Evolutionary conservation across 92 coral and sea anemone genomes (phyloP).

Genomic region (Zoanthus sansibaricus): DNA sequence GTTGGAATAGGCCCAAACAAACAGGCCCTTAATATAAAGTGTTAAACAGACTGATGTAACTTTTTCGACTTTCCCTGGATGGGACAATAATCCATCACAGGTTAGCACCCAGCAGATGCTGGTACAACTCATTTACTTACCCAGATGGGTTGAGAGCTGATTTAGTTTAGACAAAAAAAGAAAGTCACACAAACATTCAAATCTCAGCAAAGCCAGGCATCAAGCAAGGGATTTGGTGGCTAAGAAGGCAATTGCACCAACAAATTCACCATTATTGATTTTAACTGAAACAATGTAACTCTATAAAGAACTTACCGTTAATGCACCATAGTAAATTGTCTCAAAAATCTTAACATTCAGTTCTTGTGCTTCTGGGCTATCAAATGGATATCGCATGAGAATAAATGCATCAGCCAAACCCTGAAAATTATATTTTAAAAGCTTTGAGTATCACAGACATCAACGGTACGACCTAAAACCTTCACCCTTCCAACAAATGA

Average conservation of each 20-base stretch:
- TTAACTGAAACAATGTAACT: background rate
- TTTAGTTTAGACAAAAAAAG: too few relatives aligned
- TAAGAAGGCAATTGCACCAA: background rate
- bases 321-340: slow-evolving; percentile 94
- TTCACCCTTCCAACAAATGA: too few relatives aligned
- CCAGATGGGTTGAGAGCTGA: too few relatives aligned
- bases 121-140: too few relatives aligned
- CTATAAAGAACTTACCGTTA: slow-evolving; percentile 71
- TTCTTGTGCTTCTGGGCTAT: slow-evolving; percentile 84
- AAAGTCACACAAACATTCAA: background rate
- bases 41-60: too few relatives aligned
- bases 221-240: background rate
- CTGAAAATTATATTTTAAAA: slow-evolving; percentile 15
- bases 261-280: background rate
- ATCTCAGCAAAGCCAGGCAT: too few relatives aligned
- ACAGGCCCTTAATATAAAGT: too few relatives aligned
- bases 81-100: too few relatives aligned
- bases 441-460: background rate
- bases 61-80: too few relatives aligned
- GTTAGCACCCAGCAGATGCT: too few relatives aligned
- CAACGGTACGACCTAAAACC: too few relatives aligned
- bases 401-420: slow-evolving; percentile 99
- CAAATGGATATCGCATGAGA: slow-evolving; percentile 94
- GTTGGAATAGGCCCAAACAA: too few relatives aligned
- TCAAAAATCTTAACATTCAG: slow-evolving; percentile 92